Base-by-base conservation (phyloP, 1,140 invertebrate genomes). In the Bilobella aurantiaca region DNA sequence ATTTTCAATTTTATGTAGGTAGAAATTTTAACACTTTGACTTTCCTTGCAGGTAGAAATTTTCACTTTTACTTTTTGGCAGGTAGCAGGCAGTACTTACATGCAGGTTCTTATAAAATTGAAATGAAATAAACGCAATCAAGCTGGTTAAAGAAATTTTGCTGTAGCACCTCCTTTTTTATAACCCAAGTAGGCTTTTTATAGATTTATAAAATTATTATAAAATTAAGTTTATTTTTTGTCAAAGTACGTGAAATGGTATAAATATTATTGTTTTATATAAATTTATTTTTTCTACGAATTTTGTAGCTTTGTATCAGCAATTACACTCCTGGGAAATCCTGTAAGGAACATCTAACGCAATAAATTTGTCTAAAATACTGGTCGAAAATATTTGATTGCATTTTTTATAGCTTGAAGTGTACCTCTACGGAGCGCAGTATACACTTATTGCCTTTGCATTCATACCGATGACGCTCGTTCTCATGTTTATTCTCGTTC, bases 321-420 rank as follows among this genome's bases (percentile, higher is more conserved):
- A 53, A 79, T 83, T 62, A 81, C 81, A 0, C 65, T 83, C 18
- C 75, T 83, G 1, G 82, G 82, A 3, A 80, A 77, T n/a, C 81
- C 82, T 8, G 78, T 79, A 2, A 81, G 82, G 71, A 53, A n/a
- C n/a, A n/a, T n/a, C n/a, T n/a, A n/a, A n/a, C n/a, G n/a, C 12
- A 53, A 16, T 8, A 23, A 53, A 53, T 53, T 3, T 14, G 5
- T 53, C 8, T 18, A 53, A 23, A 18, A 5, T 53, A 53, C 12
- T 23, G 14, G 12, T 53, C 8, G 12, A 8, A 14, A 14, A 53
- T 42, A 53, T 16, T 53, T 53, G 12, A n/a, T 42, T 53, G 49
- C 5, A 18, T 42, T 8, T 42, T 42, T 8, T 18, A 14, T 16
- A 53, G 62, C 58, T 53, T 23, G 62, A 47, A 31, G 31, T 63